Conservation (phyloP, 1,140 invertebrate genomes). For the Heliconius hermathena region DNA sequence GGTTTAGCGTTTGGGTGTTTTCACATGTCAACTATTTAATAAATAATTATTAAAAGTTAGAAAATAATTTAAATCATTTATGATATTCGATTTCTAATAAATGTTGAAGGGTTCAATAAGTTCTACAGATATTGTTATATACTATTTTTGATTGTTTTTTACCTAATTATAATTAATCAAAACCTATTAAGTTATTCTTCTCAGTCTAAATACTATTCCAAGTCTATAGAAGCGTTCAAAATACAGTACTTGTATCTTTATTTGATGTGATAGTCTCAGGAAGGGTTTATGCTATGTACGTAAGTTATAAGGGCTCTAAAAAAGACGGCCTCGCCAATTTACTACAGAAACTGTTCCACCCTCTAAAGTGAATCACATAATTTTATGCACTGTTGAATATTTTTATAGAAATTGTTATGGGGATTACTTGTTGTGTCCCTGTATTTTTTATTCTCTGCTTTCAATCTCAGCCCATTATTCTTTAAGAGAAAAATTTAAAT, state of each 20-base stretch:
- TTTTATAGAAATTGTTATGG: slow-evolving; percentile 12
- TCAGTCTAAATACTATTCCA: background rate
- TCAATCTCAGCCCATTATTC: background rate
- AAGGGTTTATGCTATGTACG: slow-evolving; percentile 2
- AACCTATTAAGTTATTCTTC: background rate
- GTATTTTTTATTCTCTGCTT: background rate
- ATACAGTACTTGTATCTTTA: background rate
- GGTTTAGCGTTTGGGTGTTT: too few relatives aligned
- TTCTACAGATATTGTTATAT: too few relatives aligned
- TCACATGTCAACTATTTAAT: too few relatives aligned
- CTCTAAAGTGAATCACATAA: slow-evolving; percentile 25
- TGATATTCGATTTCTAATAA: too few relatives aligned
- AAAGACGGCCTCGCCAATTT: background rate
- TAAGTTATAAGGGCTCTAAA: slow-evolving; percentile 8
- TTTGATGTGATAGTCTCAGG: slow-evolving; percentile 1
- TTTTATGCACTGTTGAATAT: slow-evolving; percentile 28
- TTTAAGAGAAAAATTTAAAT: background rate
- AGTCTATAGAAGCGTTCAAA: background rate
- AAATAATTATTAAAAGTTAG: too few relatives aligned
- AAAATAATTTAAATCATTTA: too few relatives aligned
- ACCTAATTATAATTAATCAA: background rate
- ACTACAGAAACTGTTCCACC: slow-evolving; percentile 17
- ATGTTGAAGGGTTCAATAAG: too few relatives aligned
- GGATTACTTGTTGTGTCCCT: slow-evolving; percentile 3
- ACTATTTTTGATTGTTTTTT: too few relatives aligned